Base-by-base conservation (phyloP, 1,140 invertebrate species). In the Euura lappo region DNA sequence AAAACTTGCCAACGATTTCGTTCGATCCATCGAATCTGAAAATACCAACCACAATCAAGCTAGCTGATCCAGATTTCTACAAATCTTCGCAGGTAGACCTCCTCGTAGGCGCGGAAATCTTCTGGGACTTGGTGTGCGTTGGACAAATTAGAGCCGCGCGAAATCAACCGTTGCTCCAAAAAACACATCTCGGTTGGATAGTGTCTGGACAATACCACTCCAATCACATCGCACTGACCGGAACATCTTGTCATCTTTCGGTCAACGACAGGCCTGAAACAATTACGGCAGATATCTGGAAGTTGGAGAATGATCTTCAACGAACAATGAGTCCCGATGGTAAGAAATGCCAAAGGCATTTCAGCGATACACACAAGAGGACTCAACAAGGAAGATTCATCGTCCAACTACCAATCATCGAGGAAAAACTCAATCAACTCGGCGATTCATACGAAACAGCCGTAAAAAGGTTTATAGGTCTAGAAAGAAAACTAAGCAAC, bases 171-270 rank as follows among this genome's bases (percentile, higher is more conserved):
- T 6, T 71, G 11, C 64, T 75, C 28, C 71, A 71, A 44, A 75
- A 75, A 43, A 75, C 69, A 2, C 66, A 60, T 64, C 44, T 73
- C 45, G 69, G 69, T 44, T 72, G 74, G 74, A 45, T 75, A 72
- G 44, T 73, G 10, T 68, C 71, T 2, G 74, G 74, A 51, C 71
- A 72, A 44, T 46, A 44, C 43, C 72, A 45, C 65, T 4, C 13
- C n/a, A 13, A 70, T 73, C 13, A 28, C 64, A 8, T 42, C 47
- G 3, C 43, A 70, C 7, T 8, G 28, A 28, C 47, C 28, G 1
- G 28, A 28, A 28, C 28, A 28, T 28, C 28, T 28, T 28, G 28
- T 28, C 28, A 28, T 28, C 47, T 8, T 51, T 7, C 47, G 45
- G n/a, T 73, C 72, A 65, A 73, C 51, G 4, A 70, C 28, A 65